Conservation (phyloP, 2,797 vertebrate species). For the Phyllotis vaccarum region DNA sequence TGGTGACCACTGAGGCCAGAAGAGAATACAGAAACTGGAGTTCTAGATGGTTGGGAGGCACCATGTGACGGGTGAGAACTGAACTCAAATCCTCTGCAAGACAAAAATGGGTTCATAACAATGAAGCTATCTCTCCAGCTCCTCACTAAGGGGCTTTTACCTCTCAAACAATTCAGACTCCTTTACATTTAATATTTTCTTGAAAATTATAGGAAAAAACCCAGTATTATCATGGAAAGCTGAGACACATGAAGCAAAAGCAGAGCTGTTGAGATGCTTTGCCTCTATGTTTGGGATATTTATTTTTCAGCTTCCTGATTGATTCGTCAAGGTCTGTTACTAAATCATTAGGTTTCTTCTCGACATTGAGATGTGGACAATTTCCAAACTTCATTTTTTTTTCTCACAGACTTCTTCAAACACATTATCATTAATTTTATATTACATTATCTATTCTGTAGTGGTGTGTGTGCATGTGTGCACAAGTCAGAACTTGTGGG, state of each 20-base stretch:
- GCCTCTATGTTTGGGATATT: background rate
- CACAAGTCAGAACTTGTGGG: too few species aligned
- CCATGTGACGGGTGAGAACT: background rate
- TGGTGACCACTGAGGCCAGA: background rate
- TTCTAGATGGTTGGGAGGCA: background rate
- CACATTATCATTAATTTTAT: background rate
- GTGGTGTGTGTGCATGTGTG: background rate
- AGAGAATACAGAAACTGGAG: background rate
- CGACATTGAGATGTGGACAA: background rate
- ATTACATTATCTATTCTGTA: background rate
- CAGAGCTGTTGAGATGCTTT: background rate
- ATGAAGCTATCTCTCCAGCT: background rate
- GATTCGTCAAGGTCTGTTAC: background rate
- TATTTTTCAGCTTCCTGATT: background rate
- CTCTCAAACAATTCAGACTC: background rate
- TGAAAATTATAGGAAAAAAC: background rate
- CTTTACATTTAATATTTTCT: conserved; percentile 5
- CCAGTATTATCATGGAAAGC: background rate
- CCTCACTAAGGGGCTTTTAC: background rate
- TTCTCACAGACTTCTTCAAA: background rate
- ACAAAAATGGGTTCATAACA: background rate
- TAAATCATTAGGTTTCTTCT: conserved; percentile 3
- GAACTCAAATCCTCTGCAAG: background rate
- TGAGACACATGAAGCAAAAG: background rate
- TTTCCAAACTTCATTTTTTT: background rate